Base-by-base conservation (phyloP, 2,113 vertebrate species). In the Machaerirhynchus nigripectus region DNA sequence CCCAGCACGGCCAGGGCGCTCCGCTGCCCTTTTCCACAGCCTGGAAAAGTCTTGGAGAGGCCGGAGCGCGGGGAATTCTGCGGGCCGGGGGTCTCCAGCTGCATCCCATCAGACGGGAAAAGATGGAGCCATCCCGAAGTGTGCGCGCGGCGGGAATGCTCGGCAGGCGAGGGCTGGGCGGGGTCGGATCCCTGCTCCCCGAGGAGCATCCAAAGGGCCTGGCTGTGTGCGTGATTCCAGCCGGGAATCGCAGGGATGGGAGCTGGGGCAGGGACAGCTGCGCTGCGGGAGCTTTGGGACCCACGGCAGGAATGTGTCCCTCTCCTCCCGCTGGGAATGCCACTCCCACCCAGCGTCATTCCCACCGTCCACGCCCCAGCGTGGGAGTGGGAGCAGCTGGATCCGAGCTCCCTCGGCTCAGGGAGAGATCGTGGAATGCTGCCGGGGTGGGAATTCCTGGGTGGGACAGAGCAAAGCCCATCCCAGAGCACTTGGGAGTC, bases 381-480 rank as follows among this genome's bases (percentile, higher is more conserved):
- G 2, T 20, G 74, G 85, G 49, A 69, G 21, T 2, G 7, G 49
- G 82, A 61, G 60, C 73, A 49, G 87, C 69, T 40, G 92, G 94
- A 22, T 14, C 4, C 0, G 1, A 30, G 26, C 16, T 23, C n/a
- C 19, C 13, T 24, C 9, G 0, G 22, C 24, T 1, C 0, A 1
- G 89, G 37, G 15, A 0, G 17, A 15, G 59, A 39, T 15, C 44
- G 0, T 12, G 13, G 35, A 61, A 40, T 1, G 22, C 81, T 24
- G 33, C 39, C 16, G 0, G 13, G 23, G 8, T 33, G 55, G 60
- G 27, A 84, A 55, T 57, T 56, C 37, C 76, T n/a, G n/a, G 1
- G 1, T 2, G 30, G 71, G 68, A 68, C 27, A 18, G 63, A 46
- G 89, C 76, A 23, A 11, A 87, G 26, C 44, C 18, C 37, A 23